Base-by-base conservation (phyloP, 2,888 invertebrate genomes). In the Xestoiulus laeticollis region DNA sequence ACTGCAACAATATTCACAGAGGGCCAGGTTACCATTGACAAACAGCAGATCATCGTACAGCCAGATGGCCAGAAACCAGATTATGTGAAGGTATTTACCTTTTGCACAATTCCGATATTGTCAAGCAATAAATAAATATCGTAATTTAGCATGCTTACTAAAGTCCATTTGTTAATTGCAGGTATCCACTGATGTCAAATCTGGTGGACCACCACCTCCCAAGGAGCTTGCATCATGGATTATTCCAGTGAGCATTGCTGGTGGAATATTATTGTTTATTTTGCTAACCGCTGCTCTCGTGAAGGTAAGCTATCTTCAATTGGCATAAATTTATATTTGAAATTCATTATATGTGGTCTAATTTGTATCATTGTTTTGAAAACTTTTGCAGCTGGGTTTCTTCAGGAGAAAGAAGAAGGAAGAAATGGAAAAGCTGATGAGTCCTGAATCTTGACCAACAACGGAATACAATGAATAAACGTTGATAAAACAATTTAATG, bases 341-440 rank as follows among this genome's bases (percentile, higher is more conserved):
- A 19, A 84, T 84, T 33, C 30, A 12, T 16, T 6, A n/a, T n/a
- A n/a, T 1, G 12, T 84, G 32, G 38, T 12, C 84, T 84, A 38
- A 38, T 12, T 33, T 10, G 5, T 33, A 2, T 1, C n/a, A 32
- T 10, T n/a, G n/a, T n/a, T 22, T 43, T 12, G 32, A 5, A 38
- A 16, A 84, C 16, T 6, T 82, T 22, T 5, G 19, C 22, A 84
- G 84, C 86, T 89, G 86, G 90, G 89, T 68, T 90, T 90, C 86
- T 90, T 90, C 88, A 88, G 86, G 82, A 53, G 90, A 85, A 85
- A 88, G 88, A 59, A 89, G 82, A 88, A 89, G 87, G 89, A 89
- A 59, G 88, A 89, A 83, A 89, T 89, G 89, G 88, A 89, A 68
- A 59, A 19, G n/a, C 1, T 53, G 53, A 53, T 53, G 53, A n/a